These are phyloP conservation scores for Megathymus violae DNA, from an alignment of 1,140 invertebrate genomes.

Conservation along the genomic window DNA sequence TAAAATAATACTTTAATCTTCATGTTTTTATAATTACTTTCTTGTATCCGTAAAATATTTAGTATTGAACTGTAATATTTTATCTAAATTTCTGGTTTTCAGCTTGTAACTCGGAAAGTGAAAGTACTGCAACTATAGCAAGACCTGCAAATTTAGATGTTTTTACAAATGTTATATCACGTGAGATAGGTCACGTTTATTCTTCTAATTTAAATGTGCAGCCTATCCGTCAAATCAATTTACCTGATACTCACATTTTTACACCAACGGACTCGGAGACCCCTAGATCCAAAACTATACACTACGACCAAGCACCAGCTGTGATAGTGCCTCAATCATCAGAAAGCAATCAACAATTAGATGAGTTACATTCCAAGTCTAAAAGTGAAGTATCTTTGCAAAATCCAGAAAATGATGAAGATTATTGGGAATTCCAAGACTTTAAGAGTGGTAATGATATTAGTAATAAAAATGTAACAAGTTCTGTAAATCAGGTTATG, in stretches of 20 bases:
- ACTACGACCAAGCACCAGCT: conserved; percentile 63
- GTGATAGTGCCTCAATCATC: conserved; percentile 49
- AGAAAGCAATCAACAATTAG: conserved; percentile 32
- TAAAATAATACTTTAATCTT: too few relatives aligned
- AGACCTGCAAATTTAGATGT: conserved; percentile 59
- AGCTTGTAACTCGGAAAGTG: conserved; percentile 69
- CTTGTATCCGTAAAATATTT: too few relatives aligned
- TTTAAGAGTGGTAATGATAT: conserved; percentile 57
- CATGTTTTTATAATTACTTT: too few relatives aligned
- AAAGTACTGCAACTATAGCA: conserved; percentile 39
- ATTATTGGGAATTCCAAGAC: conserved; percentile 78
- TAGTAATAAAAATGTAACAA: conserved; percentile 1
- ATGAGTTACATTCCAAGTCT: conserved; percentile 27
- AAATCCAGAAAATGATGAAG: conserved; percentile 49
- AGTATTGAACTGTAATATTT: background rate
- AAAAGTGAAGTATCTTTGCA: conserved; percentile 20
- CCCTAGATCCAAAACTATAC: conserved; percentile 80
- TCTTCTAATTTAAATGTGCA: conserved; percentile 66
- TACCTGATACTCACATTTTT: conserved; percentile 82
- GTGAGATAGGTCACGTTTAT: conserved; percentile 65
- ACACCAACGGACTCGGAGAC: conserved; percentile 81
- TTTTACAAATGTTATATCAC: conserved; percentile 54
- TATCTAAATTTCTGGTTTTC: conserved; percentile 48
- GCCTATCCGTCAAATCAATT: conserved; percentile 75
- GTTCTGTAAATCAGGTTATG: background rate